Evolutionary conservation across 2,888 invertebrate species (phyloP), one percentile per base, ranked within the genome.

Genomic region (Nymphalis c-album): DNA sequence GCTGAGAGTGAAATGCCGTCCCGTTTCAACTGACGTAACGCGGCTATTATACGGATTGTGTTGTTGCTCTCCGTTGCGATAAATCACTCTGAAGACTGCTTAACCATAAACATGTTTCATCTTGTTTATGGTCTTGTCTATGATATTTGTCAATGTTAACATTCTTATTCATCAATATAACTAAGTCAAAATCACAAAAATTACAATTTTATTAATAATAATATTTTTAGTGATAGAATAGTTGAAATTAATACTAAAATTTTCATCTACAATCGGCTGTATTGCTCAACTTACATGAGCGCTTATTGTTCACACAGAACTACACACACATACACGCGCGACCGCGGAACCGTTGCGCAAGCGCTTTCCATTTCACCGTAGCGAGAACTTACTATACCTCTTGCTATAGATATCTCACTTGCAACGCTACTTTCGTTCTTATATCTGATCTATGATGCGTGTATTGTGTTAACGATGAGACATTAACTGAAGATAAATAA

Each of bases 1-100:
- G 91, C 87, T 77, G 90, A 91, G 90, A 91, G 91, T 91, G 91
- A 91, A 91, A 90, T 90, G 90, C 83, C 88, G 90, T 91, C 91
- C 91, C 90, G 90, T 90, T 87, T 80, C 82, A 77, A 79, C 77
- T 90, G 90, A 91, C 90, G 91, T 89, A 91, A 92, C 86, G 78
- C 76, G 76, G 80, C 83, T 81, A 81, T 84, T 82, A 80, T 80
- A 80, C 79, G 78, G 80, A 75, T 76, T 76, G 72, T 67, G 72
- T 31, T 66, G 73, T 72, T 69, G 70, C 64, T 50, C 50, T 72
- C 67, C 69, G 74, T 74, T 73, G 73, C 71, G 71, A 75, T 74
- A 73, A 75, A 75, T 75, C 74, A 65, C 69, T 50, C 16, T 20
- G 16, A 13, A 40, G 13, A 7, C 31, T 10, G 35, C 18, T 40